Base-by-base conservation (phyloP, 2,797 vertebrate species). In the Liparis tanakae region DNA sequence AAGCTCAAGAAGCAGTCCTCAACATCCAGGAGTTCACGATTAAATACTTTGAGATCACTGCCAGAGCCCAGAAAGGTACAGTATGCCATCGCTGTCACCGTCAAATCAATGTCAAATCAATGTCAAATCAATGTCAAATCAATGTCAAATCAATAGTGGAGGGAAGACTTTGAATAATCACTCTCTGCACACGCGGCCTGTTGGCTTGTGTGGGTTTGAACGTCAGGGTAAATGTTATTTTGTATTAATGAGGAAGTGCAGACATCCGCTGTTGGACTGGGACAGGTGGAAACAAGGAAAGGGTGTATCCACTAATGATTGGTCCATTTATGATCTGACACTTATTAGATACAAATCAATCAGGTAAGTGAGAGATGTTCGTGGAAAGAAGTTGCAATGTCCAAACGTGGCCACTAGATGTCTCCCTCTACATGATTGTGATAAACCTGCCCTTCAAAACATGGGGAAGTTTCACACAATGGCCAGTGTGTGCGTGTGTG, bases 1-100 rank as follows among this genome's bases (percentile, higher is more conserved):
- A 99, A 90, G 98, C 97, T 69, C 96, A 98, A 66, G 95, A 96
- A 82, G 97, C 98, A 0, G 97, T 98, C 12, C 94, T 99, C 46
- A 98, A 96, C 82, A 99, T 99, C 87, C 97, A 99, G 86, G 96
- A 99, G 84, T 96, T 99, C 81, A 99, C 98, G 53, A 96, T 99
- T 64, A 98, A 98, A 90, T 99, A 99, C 87, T 99, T 99, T 84
- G 96, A 99, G 94, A 98, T 95, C 91, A 99, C 98, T 78, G 97
- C 97, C 68, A 96, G 95, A 88, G 96, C 97, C 70, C 97, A 98
- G 89, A 99, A 98, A 96, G 97, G 98, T 99, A 94, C 61, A 25
- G 39, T 33, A 41, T 63, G 30, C 48, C 18, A 33, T 70, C 55
- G 66, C 20, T 65, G 57, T 75, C 70, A 25, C 22, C 72, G 69